These are phyloP conservation scores for Nemapogon koenigi DNA, from an alignment of 2,888 invertebrate species.

Conservation along the genomic window DNA sequence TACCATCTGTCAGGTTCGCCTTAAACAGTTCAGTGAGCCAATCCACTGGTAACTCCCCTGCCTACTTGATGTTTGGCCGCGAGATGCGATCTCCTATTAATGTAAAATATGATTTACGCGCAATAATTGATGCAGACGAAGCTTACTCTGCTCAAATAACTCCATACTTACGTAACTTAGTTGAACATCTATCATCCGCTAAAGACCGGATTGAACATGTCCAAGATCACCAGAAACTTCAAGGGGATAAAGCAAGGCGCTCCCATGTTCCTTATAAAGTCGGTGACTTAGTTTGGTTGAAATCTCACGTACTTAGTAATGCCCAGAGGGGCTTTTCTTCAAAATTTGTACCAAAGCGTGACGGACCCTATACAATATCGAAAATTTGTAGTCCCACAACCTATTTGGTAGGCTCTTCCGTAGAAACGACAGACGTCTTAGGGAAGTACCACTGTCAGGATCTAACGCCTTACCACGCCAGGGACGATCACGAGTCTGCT, in stretches of 20 bases:
- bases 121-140: constrained; percentile 22
- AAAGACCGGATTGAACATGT: constrained; percentile 6
- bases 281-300: background rate
- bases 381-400: background rate
- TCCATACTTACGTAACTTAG: constrained; percentile 9
- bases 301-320: background rate
- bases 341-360: background rate
- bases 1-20: constrained; percentile 26
- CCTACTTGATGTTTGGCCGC: constrained; percentile 27
- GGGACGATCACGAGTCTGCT: background rate
- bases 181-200: constrained; percentile 3
- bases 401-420: background rate
- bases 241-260: background rate
- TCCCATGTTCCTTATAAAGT: background rate
- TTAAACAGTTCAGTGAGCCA: constrained; percentile 24
- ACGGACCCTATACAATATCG: background rate
- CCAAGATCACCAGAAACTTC: background rate
- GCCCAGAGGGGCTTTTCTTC: background rate
- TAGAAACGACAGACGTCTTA: background rate
- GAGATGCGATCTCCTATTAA: constrained; percentile 28
- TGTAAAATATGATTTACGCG: constrained; percentile 20
- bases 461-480: background rate
- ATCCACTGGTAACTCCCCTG: constrained; percentile 24
- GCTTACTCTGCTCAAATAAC: constrained; percentile 16
- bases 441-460: background rate